A percentile compares a stretch with the other conserved stretches of the same genome.
These are phyloP conservation scores for Plotosus lineatus DNA, from an alignment of 2,113 vertebrate species.

Conservation along the genomic window DNA sequence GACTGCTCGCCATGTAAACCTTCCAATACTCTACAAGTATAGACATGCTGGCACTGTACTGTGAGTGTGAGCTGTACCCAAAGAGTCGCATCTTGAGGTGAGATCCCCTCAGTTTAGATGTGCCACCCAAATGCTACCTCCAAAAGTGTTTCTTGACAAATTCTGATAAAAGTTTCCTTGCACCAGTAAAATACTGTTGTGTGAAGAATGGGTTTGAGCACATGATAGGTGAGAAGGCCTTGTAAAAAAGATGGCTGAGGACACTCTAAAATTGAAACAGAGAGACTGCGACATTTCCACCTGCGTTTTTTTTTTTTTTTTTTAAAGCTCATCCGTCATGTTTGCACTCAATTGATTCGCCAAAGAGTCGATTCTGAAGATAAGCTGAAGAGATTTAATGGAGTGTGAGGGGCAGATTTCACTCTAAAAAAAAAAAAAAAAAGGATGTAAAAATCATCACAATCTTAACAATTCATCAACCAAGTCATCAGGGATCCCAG, in stretches of 20 bases:
- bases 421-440: too few relatives aligned
- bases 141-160: slow-evolving; percentile 37
- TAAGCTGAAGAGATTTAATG: not conserved
- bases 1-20: slow-evolving; percentile 5
- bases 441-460: too few relatives aligned
- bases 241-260: slow-evolving; percentile 9
- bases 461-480: too few relatives aligned
- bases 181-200: slow-evolving; percentile 2
- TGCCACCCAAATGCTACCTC: slow-evolving; percentile 11
- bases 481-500: too few relatives aligned
- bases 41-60: slow-evolving; percentile 21
- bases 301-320: slow-evolving; percentile 10
- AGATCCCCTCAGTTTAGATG: slow-evolving; percentile 50
- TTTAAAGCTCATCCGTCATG: slow-evolving; percentile 11
- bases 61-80: slow-evolving; percentile 13
- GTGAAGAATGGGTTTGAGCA: slow-evolving; percentile 5
- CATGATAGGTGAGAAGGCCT: not conserved
- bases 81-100: slow-evolving; percentile 43
- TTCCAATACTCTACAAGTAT: slow-evolving; percentile 23
- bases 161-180: slow-evolving; percentile 21
- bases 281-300: slow-evolving; percentile 11
- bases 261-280: slow-evolving; percentile 19
- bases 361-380: not conserved
- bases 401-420: too few relatives aligned
- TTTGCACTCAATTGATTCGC: not conserved